Evolutionary conservation across 2,888 invertebrate species (phyloP).

Genomic region (Aporophyla lueneburgensis): DNA sequence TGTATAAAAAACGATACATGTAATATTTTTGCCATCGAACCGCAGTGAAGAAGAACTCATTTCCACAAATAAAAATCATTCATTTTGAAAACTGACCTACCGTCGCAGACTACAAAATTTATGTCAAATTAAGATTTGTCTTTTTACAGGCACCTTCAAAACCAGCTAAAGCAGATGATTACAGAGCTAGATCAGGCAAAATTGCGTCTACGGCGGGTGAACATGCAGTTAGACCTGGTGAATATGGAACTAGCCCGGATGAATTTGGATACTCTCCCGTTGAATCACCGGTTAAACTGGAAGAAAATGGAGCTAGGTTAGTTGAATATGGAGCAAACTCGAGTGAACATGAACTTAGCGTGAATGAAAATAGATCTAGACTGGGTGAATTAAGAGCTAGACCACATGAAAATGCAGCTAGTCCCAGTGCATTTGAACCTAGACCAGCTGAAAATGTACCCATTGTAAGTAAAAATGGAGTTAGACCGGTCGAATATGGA

Average conservation of each 20-base stretch:
- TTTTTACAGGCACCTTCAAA: conserved; percentile 31
- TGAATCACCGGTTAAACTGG: neutral
- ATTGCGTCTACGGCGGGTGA: neutral
- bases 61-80: too few relatives aligned
- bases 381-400: neutral
- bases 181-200: conserved; percentile 11
- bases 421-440: neutral
- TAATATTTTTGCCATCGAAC: too few relatives aligned
- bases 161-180: neutral
- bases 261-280: neutral
- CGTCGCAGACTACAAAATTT: neutral
- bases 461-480: neutral
- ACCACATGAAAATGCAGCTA: neutral
- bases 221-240: neutral
- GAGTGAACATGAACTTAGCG: neutral
- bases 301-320: neutral
- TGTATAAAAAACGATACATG: too few relatives aligned
- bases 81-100: neutral
- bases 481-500: neutral
- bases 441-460: neutral
- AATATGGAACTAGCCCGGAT: neutral
- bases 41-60: neutral
- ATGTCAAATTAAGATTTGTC: neutral
- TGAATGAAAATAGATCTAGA: neutral
- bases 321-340: neutral